phyloP scores from a whole-genome alignment of 2,888 invertebrate genomes.

The Lasioglossum calceatum region DNA sequence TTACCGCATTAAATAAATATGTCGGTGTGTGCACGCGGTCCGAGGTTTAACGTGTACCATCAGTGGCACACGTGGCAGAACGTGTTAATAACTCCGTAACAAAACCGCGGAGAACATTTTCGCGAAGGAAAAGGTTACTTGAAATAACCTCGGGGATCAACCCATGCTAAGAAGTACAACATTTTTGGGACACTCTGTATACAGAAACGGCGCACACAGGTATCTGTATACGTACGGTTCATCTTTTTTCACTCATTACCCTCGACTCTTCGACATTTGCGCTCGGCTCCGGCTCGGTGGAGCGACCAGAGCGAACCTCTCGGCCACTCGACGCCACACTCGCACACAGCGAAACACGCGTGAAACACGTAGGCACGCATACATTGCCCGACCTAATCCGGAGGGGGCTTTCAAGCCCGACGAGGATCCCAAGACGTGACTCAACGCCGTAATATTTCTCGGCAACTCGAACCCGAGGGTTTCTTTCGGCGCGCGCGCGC shows the following conservation, averaged over 20 bases:
- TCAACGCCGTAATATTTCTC: conserved; percentile 64
- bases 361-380: neutral
- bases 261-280: conserved; percentile 46
- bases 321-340: conserved; percentile 21
- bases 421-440: conserved; percentile 66
- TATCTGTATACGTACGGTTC: conserved; percentile 33
- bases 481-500: conserved; percentile 38
- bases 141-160: no score
- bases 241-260: conserved; percentile 67
- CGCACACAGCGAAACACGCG: neutral
- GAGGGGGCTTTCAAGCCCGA: conserved; percentile 57
- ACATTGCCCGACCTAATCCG: neutral
- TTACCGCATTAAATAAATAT: no score
- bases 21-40: no score
- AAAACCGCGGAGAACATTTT: no score
- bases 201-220: no score
- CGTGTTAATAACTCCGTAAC: no score
- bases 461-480: conserved; percentile 51
- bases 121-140: no score
- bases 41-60: no score
- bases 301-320: conserved; percentile 4
- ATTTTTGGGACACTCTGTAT: no score
- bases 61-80: no score
- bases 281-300: neutral
- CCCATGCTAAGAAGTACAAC: no score